Conservation (phyloP, 2,113 vertebrate species). For the Scytalopus superciliaris region DNA sequence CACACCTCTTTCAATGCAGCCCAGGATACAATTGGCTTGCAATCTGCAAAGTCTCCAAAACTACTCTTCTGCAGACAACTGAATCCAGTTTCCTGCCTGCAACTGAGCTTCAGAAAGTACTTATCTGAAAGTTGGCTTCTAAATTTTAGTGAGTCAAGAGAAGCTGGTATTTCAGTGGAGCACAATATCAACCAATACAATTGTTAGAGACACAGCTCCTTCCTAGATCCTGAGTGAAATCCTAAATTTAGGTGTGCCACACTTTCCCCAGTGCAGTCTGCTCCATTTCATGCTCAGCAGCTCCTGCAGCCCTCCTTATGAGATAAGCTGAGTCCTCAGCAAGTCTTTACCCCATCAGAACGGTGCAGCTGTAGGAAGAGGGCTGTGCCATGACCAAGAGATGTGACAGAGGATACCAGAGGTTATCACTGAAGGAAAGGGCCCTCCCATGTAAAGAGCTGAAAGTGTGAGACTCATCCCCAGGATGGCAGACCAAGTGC, state of each 20-base stretch:
- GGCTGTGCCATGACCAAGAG: not conserved
- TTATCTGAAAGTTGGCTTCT: not conserved
- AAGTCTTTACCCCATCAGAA: not conserved
- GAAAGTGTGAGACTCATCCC: not conserved
- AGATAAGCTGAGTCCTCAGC: not conserved
- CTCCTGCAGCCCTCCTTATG: not conserved
- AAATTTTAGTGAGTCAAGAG: not conserved
- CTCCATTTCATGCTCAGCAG: not conserved
- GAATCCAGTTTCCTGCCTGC: not conserved
- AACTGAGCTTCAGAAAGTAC: not conserved
- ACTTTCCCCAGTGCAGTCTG: not conserved
- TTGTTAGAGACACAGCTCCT: not conserved
- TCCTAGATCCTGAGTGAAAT: not conserved
- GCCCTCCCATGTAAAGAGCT: not conserved
- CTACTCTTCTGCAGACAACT: not conserved
- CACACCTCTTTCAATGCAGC: not conserved
- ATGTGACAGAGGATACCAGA: not conserved
- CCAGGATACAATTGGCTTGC: not conserved
- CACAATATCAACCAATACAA: not conserved
- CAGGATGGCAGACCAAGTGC: not conserved
- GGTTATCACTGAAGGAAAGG: not conserved
- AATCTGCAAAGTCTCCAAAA: not conserved
- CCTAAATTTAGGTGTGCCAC: not conserved
- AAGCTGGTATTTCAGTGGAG: not conserved
- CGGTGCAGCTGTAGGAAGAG: not conserved